Evolutionary conservation across 1,140 invertebrate species (phyloP), one percentile per base, ranked within the genome.

Genomic region (Pararge aegeria): DNA sequence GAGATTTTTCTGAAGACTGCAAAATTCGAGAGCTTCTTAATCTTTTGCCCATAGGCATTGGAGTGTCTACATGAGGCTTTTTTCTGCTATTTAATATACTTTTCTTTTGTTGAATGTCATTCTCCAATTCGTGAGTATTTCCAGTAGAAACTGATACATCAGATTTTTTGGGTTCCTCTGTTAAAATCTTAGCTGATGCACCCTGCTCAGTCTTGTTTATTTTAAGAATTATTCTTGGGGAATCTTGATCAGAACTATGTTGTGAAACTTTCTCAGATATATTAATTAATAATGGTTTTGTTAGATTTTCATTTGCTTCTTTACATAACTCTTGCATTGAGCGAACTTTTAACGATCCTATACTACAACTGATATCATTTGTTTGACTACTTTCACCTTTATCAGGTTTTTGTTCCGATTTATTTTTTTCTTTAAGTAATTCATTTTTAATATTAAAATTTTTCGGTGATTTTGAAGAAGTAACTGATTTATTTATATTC

Each of bases 131-230:
- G 64, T 72, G 66, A 70, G 69, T 69, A 68, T 78, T 78, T 56
- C 83, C 79, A 51, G 64, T 40, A 38, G 49, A 54, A 61, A 58
- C 65, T 19, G 46, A 68, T 55, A 71, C 68, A 46, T 79, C 77
- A 15, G 68, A 65, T 68, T 75, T 78, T 68, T 72, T 78, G 10
- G 70, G 40, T 62, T 90, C 87, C 70, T 90, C 88, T 18, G 88
- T 90, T 27, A 90, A 78, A 59, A 90, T 90, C 80, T 91, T 87
- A 20, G 90, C 82, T 63, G 88, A 87, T 56, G 88, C 66, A 58
- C 89, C 89, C 68, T 89, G 87, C 56, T 86, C 83, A 64, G 89
- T 89, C 80, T 91, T 91, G 69, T 91, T 91, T 46, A 91, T 90
- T 81, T 91, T 91, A 49, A 91, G 74, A 64, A 90, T 90, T 60